Evolutionary conservation across 2,888 invertebrate genomes (phyloP).

Genomic region (Halictus ligatus): DNA sequence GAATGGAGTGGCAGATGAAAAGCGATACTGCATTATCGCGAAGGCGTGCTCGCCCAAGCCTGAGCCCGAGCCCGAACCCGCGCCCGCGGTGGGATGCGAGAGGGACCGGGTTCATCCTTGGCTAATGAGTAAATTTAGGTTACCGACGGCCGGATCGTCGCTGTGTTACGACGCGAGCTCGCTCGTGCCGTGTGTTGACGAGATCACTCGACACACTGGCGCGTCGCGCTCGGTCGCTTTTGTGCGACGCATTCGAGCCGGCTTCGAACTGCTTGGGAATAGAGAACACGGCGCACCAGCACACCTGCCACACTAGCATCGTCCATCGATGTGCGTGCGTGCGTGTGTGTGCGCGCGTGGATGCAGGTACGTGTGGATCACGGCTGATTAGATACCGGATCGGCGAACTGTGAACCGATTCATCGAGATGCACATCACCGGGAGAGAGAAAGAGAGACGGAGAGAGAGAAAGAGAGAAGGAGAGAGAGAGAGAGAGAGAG

Average conservation of each 20-base stretch:
- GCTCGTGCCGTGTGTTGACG: slow-evolving; percentile 27
- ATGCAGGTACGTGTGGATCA: slow-evolving; percentile 54
- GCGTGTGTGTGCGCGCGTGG: slow-evolving; percentile 3
- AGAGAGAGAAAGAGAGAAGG: slow-evolving; percentile 5
- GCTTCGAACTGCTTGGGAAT: slow-evolving; percentile 35
- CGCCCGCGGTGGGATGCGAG: slow-evolving; percentile 17
- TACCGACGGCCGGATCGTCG: slow-evolving; percentile 41
- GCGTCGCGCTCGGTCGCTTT: slow-evolving; percentile 33
- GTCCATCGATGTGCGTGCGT: not conserved
- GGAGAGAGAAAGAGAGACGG: slow-evolving; percentile 8
- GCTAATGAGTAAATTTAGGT: slow-evolving; percentile 67
- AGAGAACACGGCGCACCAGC: slow-evolving; percentile 9
- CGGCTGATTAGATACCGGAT: slow-evolving; percentile 78
- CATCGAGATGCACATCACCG: slow-evolving; percentile 75
- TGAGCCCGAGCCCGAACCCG: not conserved
- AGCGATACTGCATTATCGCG: slow-evolving; percentile 59
- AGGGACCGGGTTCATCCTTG: slow-evolving; percentile 50
- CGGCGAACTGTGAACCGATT: slow-evolving; percentile 78
- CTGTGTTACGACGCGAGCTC: slow-evolving; percentile 13
- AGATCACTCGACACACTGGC: slow-evolving; percentile 44
- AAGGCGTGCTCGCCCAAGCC: slow-evolving; percentile 16
- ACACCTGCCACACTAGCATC: not conserved
- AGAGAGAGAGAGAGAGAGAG: not conserved
- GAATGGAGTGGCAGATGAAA: slow-evolving; percentile 56
- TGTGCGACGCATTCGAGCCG: slow-evolving; percentile 50